phyloP scores from a whole-genome alignment of 2,888 invertebrate genomes.

The Norana najaformis region DNA sequence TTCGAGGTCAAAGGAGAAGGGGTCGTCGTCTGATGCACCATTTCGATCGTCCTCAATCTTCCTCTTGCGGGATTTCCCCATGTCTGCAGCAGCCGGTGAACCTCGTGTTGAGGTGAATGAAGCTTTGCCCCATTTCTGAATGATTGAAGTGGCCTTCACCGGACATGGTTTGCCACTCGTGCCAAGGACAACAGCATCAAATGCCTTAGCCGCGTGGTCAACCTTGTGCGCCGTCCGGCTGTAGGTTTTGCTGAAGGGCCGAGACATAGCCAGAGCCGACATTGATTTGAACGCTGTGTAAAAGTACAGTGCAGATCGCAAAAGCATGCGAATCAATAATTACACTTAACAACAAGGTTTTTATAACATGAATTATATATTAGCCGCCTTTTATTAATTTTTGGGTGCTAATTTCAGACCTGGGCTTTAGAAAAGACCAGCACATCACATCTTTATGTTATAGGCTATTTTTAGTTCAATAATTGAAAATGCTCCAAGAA shows the following conservation, averaged over 20 bases:
- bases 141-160: constrained; percentile 39
- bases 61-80: constrained; percentile 37
- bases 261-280: constrained; percentile 36
- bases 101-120: constrained; percentile 42
- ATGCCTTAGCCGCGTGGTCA: constrained; percentile 29
- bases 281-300: not conserved
- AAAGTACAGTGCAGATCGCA: not conserved
- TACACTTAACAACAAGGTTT: no score
- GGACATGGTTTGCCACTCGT: constrained; percentile 31
- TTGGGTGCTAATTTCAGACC: no score
- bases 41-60: constrained; percentile 30
- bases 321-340: no score
- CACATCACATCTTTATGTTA: no score
- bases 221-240: constrained; percentile 32
- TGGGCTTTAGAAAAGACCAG: no score
- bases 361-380: no score
- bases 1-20: constrained; percentile 43
- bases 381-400: no score
- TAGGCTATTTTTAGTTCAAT: no score
- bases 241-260: constrained; percentile 41
- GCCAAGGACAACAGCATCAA: constrained; percentile 32
- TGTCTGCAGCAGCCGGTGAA: not conserved
- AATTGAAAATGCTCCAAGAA: no score
- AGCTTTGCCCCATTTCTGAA: constrained; percentile 42
- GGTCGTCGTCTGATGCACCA: constrained; percentile 35